Base-by-base conservation (phyloP, 2,888 invertebrate species). In the Oscheius sp. region DNA sequence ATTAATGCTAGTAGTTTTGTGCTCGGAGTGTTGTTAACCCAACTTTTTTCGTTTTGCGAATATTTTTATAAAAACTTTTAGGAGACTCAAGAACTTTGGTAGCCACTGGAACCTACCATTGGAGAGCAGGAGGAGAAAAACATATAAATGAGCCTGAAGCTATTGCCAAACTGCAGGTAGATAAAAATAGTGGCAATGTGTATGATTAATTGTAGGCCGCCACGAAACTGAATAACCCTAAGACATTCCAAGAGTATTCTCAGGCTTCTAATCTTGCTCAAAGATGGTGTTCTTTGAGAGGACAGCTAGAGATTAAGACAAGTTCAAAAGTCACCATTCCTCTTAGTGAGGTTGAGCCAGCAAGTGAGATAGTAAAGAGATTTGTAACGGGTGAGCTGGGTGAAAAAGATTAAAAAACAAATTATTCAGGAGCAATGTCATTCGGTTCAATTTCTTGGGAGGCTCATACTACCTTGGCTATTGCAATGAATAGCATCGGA, bases 401-500 rank as follows among this genome's bases (percentile, higher is more conserved):
- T 2, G n/a, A 29, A 48, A 8, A 25, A 50, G 12, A 39, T n/a
- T 34, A 27, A 45, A 1, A 45, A 20, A 15, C 37, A n/a, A 3
- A 39, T 45, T 17, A 46, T 79, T 64, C 39, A 76, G 94, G 95
- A 76, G 95, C 95, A 0, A 96, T 96, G 95, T 94, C 94, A 82
- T 95, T 95, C 88, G 95, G 95, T 0, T 95, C 95, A 71, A 97
- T 98, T 83, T 96, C 96, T 0, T 89, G 94, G 84, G 98, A 98
- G 88, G 93, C 98, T 0, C 98, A 98, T 89, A 91, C 93, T 29
- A 93, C 96, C 0, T 90, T 98, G 33, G 97, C 98, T 0, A 90
- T 95, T 65, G 96, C 97, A 0, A 98, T 98, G 98, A 98, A 98
- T 88, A 91, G 93, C 78, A 92, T 96, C 81, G 94, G 95, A 2